Evolutionary conservation across 2,888 invertebrate genomes (phyloP), one percentile per base, ranked within the genome.

Genomic region (Drosophila prostipennis): DNA sequence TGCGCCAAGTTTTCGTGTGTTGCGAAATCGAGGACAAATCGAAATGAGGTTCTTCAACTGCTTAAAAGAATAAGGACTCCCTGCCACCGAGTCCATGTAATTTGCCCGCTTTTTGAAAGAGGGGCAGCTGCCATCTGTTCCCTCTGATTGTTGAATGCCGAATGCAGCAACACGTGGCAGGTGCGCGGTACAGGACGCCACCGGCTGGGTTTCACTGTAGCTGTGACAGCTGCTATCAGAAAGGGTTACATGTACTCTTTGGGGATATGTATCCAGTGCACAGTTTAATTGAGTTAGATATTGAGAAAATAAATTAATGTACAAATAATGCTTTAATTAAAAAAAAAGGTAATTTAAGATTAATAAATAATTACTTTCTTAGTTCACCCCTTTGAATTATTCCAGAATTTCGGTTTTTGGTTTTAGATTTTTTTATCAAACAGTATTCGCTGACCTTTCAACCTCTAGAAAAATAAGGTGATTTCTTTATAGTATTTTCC

Each of bases 121-220:
- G 43, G 37, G 49, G 26, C 29, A 45, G 53, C 42, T 59, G 59
- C 52, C 59, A 71, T 13, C 54, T 68, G 68, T 57, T 54, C 34
- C 52, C 45, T 23, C 32, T 14, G 68, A 52, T 61, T 48, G 51
- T 23, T 61, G 16, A 48, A 65, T 46, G 39, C 48, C 36, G 34
- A 29, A 48, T 48, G 65, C 70, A 64, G 84, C 81, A 82, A 82
- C 81, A 82, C 87, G 81, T 87, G 81, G 81, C 81, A 87, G 81
- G 81, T 82, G 81, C 78, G 76, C 42, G 59, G 63, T 42, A 13
- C n/a, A 73, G 80, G 72, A 64, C 74, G 74, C 14, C 4, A 29
- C 14, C 37, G 57, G 74, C 71, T 40, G 53, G 59, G 42, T 54
- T 14, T 58, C n/a, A 46, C 60, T 57, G 53, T 37, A 2, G 11